Base-by-base conservation (phyloP, 2,888 invertebrate genomes). In the Caenorhabditis imperialis region DNA sequence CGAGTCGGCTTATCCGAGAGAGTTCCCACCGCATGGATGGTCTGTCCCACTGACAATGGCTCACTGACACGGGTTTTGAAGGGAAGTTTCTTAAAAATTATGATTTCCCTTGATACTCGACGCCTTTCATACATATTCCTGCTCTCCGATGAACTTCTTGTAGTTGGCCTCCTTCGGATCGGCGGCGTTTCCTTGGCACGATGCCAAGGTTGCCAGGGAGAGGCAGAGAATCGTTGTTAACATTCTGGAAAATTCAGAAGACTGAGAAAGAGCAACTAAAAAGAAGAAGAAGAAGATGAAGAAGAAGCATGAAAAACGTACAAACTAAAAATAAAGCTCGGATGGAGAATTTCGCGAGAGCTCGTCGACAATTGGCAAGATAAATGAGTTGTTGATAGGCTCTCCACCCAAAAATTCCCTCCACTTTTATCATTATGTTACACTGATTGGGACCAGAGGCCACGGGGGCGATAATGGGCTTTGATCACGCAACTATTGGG, bases 31-130 rank as follows among this genome's bases (percentile, higher is more conserved):
- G 85, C 82, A 53, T 87, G 87, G 62, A 87, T 85, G 33, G 87
- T 87, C 70, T 87, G 87, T 48, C 87, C 86, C 45, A 86, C 78
- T 25, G 79, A 77, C 78, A 87, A 84, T 23, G 85, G 84, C 67
- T 87, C 87, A 54, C 79, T 79, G 70, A 87, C 81, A 18, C 84
- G 79, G 33, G 86, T 87, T 71, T 86, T 87, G 86, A 87, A 86
- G n/a, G 87, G 87, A 37, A 87, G 69, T 37, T 78, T 81, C 84
- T 85, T 60, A 42, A 84, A 70, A 25, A 18, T n/a, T 47, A 8
- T 22, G 1, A 3, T 8, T 20, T 50, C n/a, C 10, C 12, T 8
- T 35, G 25, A 45, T 30, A 7, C 3, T 4, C 10, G 7, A 14
- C 38, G 7, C 22, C 33, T 38, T 14, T 78, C 83, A 48, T 58